A percentile compares a stretch with the other conserved stretches of the same genome.
phyloP scores from a whole-genome alignment of 2,113 vertebrate species.

The Clarias gariepinus region DNA sequence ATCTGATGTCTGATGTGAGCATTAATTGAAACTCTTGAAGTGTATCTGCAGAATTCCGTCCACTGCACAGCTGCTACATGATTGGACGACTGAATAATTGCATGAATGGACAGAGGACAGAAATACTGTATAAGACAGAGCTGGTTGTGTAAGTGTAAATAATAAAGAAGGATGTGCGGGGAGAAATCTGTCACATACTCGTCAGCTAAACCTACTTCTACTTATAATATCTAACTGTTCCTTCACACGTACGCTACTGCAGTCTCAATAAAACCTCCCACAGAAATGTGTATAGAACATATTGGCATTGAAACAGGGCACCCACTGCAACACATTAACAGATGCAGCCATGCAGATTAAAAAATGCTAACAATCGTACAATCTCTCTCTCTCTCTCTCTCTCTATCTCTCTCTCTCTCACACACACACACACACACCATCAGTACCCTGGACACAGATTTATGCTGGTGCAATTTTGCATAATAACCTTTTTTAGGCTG shows the following conservation, averaged over 20 bases:
- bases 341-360: constrained; percentile 46
- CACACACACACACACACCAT: constrained; percentile 13
- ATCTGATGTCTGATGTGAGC: not conserved
- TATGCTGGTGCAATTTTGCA: constrained; percentile 66
- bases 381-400: constrained; percentile 25
- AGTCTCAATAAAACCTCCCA: constrained; percentile 18
- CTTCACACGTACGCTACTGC: not conserved
- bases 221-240: not conserved
- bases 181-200: not conserved
- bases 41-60: not conserved
- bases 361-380: constrained; percentile 27
- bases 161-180: not conserved
- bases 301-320: constrained; percentile 30
- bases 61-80: not conserved
- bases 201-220: constrained; percentile 11
- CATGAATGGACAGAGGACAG: not conserved
- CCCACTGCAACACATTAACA: constrained; percentile 46
- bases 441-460: constrained; percentile 55
- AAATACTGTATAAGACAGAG: not conserved
- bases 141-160: not conserved
- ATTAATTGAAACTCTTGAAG: not conserved
- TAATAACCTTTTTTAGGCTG: constrained; percentile 70
- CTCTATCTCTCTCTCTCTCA: constrained; percentile 20
- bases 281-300: constrained; percentile 19
- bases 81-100: not conserved